Base-by-base conservation (phyloP, 2,113 vertebrate genomes). In the Cranoglanis bouderius region DNA sequence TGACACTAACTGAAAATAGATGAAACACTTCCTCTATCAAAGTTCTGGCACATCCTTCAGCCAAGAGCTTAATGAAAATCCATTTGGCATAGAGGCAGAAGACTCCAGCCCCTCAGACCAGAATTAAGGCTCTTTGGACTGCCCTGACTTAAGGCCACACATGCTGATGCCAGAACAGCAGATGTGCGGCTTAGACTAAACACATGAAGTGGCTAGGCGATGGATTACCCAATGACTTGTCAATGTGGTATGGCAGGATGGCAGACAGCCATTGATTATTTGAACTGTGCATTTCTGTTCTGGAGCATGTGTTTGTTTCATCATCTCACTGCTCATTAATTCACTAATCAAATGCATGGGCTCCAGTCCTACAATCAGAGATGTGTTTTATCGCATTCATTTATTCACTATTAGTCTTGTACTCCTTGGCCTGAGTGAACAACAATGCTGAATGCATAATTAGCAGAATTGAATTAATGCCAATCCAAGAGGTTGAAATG, bases 41-140 rank as follows among this genome's bases (percentile, higher is more conserved):
- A 89, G 86, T 67, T 89, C 53, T 87, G 82, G 89, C 85, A 88
- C 87, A 75, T 75, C 21, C 0, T 85, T 88, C 21, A 85, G 85
- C 82, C 53, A 75, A 83, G 81, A 85, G 90, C 90, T 87, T 90
- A 87, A 90, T 90, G 82, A 90, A 91, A 89, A 75, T 74, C 63
- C 77, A 82, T 88, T 89, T 89, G 85, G 88, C 89, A 70, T 67
- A 87, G 85, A 63, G 78, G 87, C 67, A 77, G 85, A 86, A 89
- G 89, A 89, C 77, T 75, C 65, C 26, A 63, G 75, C 59, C 72
- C 67, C 53, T 88, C 49, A 89, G 83, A 90, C 65, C 70, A 88
- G 63, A 90, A 87, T 87, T 85, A 88, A 86, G 86, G 82, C 59
- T 84, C 86, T 67, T 87, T 78, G 70, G 83, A 77, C 84, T 84